Conservation (phyloP, 2,888 invertebrate genomes). For the Nemurella pictetii region DNA sequence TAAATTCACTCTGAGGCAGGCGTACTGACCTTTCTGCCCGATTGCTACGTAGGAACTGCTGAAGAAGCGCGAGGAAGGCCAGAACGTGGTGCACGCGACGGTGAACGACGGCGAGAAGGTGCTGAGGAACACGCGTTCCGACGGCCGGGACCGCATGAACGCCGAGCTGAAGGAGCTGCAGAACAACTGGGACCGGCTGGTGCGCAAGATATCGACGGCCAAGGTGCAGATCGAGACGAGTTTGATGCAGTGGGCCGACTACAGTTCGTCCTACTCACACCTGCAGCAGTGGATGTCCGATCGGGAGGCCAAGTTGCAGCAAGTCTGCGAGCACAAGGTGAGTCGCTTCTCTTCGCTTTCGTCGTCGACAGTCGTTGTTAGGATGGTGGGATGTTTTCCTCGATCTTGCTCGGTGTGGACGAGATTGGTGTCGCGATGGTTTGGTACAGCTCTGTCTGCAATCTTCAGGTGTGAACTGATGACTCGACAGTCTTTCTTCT, state of each 20-base stretch:
- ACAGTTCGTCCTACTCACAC: constrained; percentile 90
- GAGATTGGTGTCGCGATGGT: too few species aligned
- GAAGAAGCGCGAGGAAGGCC: constrained; percentile 82
- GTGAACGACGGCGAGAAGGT: constrained; percentile 91
- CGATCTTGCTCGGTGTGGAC: too few species aligned
- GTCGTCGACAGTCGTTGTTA: too few species aligned
- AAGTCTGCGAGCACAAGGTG: constrained; percentile 83
- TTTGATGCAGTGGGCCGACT: constrained; percentile 93
- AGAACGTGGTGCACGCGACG: constrained; percentile 81
- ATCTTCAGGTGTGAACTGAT: too few species aligned
- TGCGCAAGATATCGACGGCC: constrained; percentile 88
- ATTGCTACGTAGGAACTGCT: constrained; percentile 69
- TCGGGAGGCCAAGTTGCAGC: constrained; percentile 87
- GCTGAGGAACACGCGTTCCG: constrained; percentile 81
- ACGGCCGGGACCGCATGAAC: constrained; percentile 85
- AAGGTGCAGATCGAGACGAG: constrained; percentile 90
- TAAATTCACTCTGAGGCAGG: neutral
- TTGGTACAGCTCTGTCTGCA: too few species aligned
- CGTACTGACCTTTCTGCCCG: neutral
- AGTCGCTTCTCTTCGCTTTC: neutral
- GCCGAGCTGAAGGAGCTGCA: constrained; percentile 86
- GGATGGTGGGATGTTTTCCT: too few species aligned
- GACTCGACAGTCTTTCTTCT: too few species aligned
- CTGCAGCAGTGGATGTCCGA: constrained; percentile 94
- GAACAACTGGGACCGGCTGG: constrained; percentile 88